Percentiles rank a stretch among this genome's conserved stretches.
phyloP scores from a whole-genome alignment of 2,888 invertebrate genomes.

The Trichogramma dendrolimi region DNA sequence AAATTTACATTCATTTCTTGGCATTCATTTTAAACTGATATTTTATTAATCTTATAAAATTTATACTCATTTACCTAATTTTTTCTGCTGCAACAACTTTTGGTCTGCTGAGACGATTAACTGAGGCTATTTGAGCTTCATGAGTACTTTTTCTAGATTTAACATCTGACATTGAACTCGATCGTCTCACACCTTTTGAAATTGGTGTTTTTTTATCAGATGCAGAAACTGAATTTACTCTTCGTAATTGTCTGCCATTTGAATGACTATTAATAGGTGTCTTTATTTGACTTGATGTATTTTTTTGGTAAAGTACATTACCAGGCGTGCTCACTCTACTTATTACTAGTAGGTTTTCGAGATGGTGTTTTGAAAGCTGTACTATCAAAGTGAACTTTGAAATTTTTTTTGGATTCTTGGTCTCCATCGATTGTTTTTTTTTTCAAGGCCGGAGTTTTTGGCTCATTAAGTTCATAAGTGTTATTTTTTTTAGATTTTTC shows the following conservation, averaged over 20 bases:
- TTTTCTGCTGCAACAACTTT: constrained; percentile 36
- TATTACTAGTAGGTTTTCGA: constrained; percentile 7
- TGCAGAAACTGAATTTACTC: neutral
- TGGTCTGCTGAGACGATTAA: constrained; percentile 50
- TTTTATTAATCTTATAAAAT: neutral
- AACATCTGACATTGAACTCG: constrained; percentile 26
- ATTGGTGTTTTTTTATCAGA: constrained; percentile 3
- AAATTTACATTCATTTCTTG: neutral
- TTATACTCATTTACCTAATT: constrained; percentile 30
- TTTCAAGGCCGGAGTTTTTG: constrained; percentile 35
- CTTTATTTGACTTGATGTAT: constrained; percentile 6
- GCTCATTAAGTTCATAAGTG: constrained; percentile 39
- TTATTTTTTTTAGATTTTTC: constrained; percentile 23
- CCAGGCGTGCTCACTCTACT: constrained; percentile 28
- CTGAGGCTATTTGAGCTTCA: constrained; percentile 44
- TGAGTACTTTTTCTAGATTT: constrained; percentile 10
- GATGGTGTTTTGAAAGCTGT: constrained; percentile 10
- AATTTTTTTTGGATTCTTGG: constrained; percentile 27
- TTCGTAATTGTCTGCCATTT: neutral
- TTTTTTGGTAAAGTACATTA: constrained; percentile 22
- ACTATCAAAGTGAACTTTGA: constrained; percentile 37
- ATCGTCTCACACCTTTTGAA: constrained; percentile 23
- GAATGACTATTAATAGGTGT: constrained; percentile 3
- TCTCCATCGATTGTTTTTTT: constrained; percentile 27
- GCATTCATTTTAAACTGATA: too few species aligned